These are phyloP conservation scores for Clarias batrachus DNA, from an alignment of 2,113 vertebrate species.

Conservation along the genomic window DNA sequence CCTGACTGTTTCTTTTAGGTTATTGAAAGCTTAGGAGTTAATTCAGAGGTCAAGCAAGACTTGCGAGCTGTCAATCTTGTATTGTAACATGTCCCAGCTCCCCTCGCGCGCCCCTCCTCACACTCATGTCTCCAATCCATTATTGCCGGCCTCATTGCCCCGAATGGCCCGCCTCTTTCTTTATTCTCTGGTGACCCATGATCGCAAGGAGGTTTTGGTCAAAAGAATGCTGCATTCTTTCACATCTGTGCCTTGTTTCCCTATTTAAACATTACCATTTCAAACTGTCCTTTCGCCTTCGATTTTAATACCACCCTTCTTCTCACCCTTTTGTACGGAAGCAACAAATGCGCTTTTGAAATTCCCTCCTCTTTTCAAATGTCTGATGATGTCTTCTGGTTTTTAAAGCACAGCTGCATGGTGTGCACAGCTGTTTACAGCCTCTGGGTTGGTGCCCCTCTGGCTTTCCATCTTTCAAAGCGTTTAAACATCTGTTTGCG, in stretches of 20 bases:
- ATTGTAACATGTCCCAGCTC: slow-evolving; percentile 65
- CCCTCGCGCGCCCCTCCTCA: slow-evolving; percentile 35
- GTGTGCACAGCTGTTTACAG: slow-evolving; percentile 65
- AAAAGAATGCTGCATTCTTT: slow-evolving; percentile 70
- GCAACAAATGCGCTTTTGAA: slow-evolving; percentile 45
- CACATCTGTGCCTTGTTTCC: slow-evolving; percentile 78
- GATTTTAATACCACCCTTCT: slow-evolving; percentile 64
- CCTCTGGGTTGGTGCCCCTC: slow-evolving; percentile 63
- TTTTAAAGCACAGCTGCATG: slow-evolving; percentile 54
- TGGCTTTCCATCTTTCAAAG: slow-evolving; percentile 66
- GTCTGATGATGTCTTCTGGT: slow-evolving; percentile 41
- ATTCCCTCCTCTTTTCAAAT: slow-evolving; percentile 39
- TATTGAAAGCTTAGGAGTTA: slow-evolving; percentile 73
- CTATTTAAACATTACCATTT: slow-evolving; percentile 69
- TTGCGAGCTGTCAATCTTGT: slow-evolving; percentile 78
- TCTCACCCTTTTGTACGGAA: slow-evolving; percentile 53
- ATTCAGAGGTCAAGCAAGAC: slow-evolving; percentile 81
- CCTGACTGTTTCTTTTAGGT: slow-evolving; percentile 68
- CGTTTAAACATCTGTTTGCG: slow-evolving; percentile 70
- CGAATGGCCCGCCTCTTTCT: slow-evolving; percentile 67
- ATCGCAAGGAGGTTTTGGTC: slow-evolving; percentile 68
- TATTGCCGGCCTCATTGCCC: slow-evolving; percentile 66
- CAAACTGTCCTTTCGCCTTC: slow-evolving; percentile 69
- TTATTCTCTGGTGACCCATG: slow-evolving; percentile 71
- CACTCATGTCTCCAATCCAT: slow-evolving; percentile 55